These are phyloP conservation scores for Leptopilina syphax DNA, from an alignment of 2,888 invertebrate species.

Conservation along the genomic window DNA sequence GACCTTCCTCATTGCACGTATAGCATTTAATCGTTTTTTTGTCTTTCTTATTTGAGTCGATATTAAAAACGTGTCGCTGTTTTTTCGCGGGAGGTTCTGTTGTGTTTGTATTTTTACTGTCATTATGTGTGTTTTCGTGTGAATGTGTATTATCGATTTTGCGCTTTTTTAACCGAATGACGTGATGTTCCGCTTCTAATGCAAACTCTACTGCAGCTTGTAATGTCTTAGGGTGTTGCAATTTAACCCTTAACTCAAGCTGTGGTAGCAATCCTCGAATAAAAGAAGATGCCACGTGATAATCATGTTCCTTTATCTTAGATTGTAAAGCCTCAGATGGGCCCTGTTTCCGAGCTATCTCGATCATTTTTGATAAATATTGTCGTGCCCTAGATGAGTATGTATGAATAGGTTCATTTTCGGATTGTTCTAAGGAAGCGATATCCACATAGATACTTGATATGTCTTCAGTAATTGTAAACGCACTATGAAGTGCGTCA, in stretches of 20 bases:
- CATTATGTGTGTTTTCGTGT: no score
- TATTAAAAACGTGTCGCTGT: neutral
- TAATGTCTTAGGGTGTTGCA: neutral
- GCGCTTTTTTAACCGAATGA: neutral
- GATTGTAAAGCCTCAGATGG: neutral
- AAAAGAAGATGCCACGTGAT: neutral
- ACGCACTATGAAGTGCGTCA: neutral
- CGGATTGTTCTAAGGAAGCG: neutral
- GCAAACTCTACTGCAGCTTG: neutral
- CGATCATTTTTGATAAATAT: neutral
- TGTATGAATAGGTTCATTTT: neutral
- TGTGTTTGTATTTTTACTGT: neutral
- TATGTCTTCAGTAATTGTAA: neutral
- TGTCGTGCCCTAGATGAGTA: neutral
- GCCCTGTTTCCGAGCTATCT: neutral
- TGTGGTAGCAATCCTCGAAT: neutral
- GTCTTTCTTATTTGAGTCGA: neutral
- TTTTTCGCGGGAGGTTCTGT: neutral
- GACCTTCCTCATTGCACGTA: neutral
- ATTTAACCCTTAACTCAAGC: neutral
- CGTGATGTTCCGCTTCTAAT: neutral
- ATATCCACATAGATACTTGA: neutral
- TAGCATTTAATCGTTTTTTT: neutral
- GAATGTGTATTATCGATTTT: neutral
- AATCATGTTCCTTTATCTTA: neutral